Percentiles rank a stretch among this genome's conserved stretches.
phyloP scores from a whole-genome alignment of 2,113 vertebrate genomes.

The Apodemus speciosus region DNA sequence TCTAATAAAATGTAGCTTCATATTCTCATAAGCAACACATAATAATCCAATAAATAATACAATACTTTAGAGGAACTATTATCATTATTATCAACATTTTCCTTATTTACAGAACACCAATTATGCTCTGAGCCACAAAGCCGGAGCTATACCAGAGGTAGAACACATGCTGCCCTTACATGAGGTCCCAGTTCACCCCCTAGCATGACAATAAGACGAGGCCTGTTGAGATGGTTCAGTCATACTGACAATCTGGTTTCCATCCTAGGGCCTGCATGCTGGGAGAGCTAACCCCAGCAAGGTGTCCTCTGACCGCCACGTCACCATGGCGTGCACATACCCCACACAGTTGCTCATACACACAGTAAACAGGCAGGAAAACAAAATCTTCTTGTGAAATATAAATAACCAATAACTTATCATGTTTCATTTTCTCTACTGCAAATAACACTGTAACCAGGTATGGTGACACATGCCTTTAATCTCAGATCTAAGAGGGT shows the following conservation, averaged over 20 bases:
- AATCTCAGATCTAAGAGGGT: background rate
- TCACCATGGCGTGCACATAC: background rate
- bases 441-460: background rate
- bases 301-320: background rate
- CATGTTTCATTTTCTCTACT: slow-evolving; percentile 28
- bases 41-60: background rate
- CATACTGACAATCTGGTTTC: background rate
- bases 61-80: slow-evolving; percentile 37
- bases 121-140: background rate
- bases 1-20: slow-evolving; percentile 55
- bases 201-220: background rate
- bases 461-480: background rate
- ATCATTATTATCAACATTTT: background rate
- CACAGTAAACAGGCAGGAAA: background rate
- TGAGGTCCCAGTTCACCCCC: background rate
- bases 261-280: background rate
- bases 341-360: background rate
- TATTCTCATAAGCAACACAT: background rate
- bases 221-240: background rate
- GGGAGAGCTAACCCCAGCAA: background rate
- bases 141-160: background rate
- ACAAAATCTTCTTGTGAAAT: background rate
- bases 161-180: too few species aligned
- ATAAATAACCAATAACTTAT: background rate
- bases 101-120: background rate